phyloP scores from a whole-genome alignment of 2,797 vertebrate genomes.

The Gymnocypris eckloni region DNA sequence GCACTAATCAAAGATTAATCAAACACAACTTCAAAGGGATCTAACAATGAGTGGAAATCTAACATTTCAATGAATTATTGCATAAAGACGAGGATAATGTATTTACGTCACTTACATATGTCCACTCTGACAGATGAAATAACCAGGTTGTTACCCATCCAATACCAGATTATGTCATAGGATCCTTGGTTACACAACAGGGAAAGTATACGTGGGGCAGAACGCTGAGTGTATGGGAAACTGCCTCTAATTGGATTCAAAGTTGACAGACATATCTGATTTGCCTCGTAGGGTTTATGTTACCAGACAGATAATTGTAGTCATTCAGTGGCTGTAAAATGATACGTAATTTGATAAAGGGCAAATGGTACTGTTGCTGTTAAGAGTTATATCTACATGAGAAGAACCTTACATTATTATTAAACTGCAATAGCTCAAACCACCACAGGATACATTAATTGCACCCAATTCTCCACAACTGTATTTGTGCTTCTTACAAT shows the following conservation, averaged over 20 bases:
- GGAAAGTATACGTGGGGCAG: background rate
- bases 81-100: background rate
- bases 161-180: slow-evolving; percentile 36
- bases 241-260: slow-evolving; percentile 52
- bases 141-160: background rate
- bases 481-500: slow-evolving; percentile 1
- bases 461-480: background rate
- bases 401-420: background rate
- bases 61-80: background rate
- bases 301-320: background rate
- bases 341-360: slow-evolving; percentile 19
- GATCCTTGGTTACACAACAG: slow-evolving; percentile 56
- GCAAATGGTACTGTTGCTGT: slow-evolving; percentile 6
- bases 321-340: slow-evolving; percentile 21
- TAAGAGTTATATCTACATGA: background rate
- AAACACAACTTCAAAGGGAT: background rate
- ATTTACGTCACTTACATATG: background rate
- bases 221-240: slow-evolving; percentile 3
- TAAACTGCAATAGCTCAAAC: background rate
- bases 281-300: slow-evolving; percentile 38
- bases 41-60: slow-evolving; percentile 14
- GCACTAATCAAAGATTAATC: slow-evolving; percentile 11
- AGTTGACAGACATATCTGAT: slow-evolving; percentile 35
- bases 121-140: background rate
- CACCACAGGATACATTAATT: background rate